A percentile compares a stretch with the other conserved stretches of the same genome.
phyloP scores from a whole-genome alignment of 2,888 invertebrate genomes.

The Magallana nippona region DNA sequence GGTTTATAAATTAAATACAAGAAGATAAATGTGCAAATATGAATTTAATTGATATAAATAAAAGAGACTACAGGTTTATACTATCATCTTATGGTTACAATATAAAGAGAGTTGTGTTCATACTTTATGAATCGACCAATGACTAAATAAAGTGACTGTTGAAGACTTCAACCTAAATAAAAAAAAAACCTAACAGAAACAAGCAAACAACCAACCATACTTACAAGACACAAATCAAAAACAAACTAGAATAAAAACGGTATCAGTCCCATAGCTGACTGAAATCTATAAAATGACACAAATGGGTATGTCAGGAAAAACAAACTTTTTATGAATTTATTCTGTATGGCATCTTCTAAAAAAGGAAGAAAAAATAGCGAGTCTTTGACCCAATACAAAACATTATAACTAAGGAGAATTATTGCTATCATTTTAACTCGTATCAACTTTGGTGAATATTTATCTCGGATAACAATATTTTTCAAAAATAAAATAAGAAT shows the following conservation, averaged over 20 bases:
- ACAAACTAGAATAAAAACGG: background rate
- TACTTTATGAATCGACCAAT: too few species aligned
- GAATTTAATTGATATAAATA: too few species aligned
- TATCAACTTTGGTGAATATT: background rate
- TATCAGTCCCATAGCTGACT: slow-evolving; percentile 4
- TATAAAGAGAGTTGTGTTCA: too few species aligned
- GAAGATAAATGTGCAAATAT: too few species aligned
- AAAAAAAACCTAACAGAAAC: too few species aligned
- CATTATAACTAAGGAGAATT: background rate
- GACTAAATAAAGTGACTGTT: too few species aligned
- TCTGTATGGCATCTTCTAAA: background rate
- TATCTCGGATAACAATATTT: background rate
- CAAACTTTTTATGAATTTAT: background rate
- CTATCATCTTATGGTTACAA: too few species aligned
- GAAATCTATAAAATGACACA: slow-evolving; percentile 14
- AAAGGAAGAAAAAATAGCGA: background rate
- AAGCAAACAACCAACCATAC: too few species aligned
- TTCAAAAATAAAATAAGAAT: background rate
- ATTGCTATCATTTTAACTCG: background rate
- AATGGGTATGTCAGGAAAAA: background rate
- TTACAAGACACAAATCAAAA: too few species aligned
- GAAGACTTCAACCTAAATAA: too few species aligned
- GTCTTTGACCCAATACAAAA: slow-evolving; percentile 16
- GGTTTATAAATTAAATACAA: too few species aligned
- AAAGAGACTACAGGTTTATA: too few species aligned